These are phyloP conservation scores for Idaea aversata DNA, from an alignment of 2,888 invertebrate species.

Conservation along the genomic window DNA sequence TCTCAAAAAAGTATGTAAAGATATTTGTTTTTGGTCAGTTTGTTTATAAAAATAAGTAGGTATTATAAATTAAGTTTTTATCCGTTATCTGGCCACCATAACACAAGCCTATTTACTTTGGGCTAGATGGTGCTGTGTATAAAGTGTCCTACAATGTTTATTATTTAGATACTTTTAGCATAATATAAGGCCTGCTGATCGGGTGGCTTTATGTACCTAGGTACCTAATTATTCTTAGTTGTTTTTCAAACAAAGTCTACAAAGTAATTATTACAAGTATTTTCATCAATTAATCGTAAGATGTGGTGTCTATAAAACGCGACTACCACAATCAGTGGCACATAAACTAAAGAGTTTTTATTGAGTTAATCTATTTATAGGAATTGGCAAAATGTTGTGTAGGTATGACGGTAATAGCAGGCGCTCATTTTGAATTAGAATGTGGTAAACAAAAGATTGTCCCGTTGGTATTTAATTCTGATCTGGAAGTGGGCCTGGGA, in stretches of 20 bases:
- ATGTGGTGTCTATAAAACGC: constrained; percentile 7
- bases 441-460: neutral
- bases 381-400: neutral
- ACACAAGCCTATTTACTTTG: too few species aligned
- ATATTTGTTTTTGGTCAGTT: too few species aligned
- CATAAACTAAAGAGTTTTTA: neutral
- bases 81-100: too few species aligned
- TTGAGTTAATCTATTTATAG: neutral
- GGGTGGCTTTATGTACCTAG: too few species aligned
- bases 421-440: neutral
- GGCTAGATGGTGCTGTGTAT: too few species aligned
- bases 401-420: neutral
- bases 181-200: too few species aligned
- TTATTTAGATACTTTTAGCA: too few species aligned
- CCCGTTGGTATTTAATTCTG: neutral
- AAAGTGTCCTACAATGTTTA: too few species aligned
- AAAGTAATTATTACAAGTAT: neutral
- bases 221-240: neutral
- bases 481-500: neutral
- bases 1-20: too few species aligned
- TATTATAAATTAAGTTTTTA: too few species aligned
- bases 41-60: too few species aligned
- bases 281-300: neutral
- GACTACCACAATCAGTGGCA: neutral
- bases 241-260: neutral